Evolutionary conservation across 2,888 invertebrate species (phyloP).

Genomic region (Nomada fucata): DNA sequence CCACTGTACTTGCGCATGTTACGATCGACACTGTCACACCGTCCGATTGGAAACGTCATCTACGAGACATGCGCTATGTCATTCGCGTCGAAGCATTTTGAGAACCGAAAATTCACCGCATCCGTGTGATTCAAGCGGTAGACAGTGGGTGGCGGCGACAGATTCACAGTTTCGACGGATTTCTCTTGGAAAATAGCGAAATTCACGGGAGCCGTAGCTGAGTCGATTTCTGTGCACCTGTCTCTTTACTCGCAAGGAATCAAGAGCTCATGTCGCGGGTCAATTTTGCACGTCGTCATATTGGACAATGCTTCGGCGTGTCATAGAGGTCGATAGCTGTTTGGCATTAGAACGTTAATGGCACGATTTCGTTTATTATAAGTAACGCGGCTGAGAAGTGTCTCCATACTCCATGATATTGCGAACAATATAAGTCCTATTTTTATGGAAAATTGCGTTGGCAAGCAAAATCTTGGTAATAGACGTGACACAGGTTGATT

Average conservation of each 20-base stretch:
- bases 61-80: neutral
- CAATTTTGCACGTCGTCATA: conserved; percentile 30
- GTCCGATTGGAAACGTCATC: neutral
- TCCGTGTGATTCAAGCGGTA: neutral
- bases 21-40: neutral
- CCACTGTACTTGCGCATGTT: neutral
- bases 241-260: conserved; percentile 25
- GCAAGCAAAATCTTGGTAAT: neutral
- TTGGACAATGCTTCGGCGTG: neutral
- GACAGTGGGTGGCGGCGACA: conserved; percentile 2
- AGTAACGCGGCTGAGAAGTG: conserved; percentile 1
- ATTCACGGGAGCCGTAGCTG: conserved; percentile 29
- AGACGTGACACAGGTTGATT: neutral
- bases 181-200: conserved; percentile 24
- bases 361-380: conserved; percentile 1
- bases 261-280: conserved; percentile 21
- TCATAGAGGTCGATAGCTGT: conserved; percentile 16
- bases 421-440: neutral
- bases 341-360: conserved; percentile 30
- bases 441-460: neutral
- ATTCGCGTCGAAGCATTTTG: neutral
- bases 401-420: neutral
- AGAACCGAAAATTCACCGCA: neutral
- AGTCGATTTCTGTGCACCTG: conserved; percentile 1
- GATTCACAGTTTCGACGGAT: conserved; percentile 19